These are phyloP conservation scores for Oophaga sylvatica DNA, from an alignment of 2,797 vertebrate species.

Conservation along the genomic window DNA sequence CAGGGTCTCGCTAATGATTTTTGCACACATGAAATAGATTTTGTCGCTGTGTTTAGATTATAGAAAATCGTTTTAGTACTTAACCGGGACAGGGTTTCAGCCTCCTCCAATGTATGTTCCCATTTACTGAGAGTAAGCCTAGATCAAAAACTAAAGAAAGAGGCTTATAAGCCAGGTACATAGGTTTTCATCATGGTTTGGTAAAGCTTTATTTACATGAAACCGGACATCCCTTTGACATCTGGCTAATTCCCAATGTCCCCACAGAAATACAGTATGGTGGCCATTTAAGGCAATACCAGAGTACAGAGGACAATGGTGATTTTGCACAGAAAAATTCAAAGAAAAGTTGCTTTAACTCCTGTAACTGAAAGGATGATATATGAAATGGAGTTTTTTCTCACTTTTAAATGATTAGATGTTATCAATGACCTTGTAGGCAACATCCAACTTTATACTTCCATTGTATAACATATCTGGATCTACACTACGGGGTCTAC, in stretches of 20 bases:
- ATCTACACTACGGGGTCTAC: not conserved
- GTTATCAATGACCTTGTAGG: not conserved
- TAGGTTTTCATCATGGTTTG: not conserved
- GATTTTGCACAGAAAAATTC: not conserved
- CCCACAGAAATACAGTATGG: not conserved
- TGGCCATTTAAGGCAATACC: not conserved
- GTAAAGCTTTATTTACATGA: not conserved
- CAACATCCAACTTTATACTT: constrained; percentile 4
- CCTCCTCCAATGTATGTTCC: not conserved
- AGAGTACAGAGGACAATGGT: not conserved
- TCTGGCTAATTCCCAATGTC: not conserved
- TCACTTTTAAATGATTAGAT: not conserved
- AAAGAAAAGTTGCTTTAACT: not conserved
- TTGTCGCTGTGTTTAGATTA: not conserved
- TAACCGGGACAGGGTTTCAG: not conserved
- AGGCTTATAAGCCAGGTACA: no score
- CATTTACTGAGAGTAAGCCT: not conserved
- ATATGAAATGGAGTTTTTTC: not conserved
- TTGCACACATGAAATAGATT: not conserved
- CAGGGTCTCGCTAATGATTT: no score
- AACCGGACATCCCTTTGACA: not conserved
- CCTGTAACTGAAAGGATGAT: not conserved
- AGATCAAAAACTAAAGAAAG: not conserved
- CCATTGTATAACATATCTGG: not conserved
- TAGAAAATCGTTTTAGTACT: not conserved